Evolutionary conservation across 2,113 vertebrate genomes (phyloP), one percentile per base, ranked within the genome.

Genomic region (Cichladusa arquata): DNA sequence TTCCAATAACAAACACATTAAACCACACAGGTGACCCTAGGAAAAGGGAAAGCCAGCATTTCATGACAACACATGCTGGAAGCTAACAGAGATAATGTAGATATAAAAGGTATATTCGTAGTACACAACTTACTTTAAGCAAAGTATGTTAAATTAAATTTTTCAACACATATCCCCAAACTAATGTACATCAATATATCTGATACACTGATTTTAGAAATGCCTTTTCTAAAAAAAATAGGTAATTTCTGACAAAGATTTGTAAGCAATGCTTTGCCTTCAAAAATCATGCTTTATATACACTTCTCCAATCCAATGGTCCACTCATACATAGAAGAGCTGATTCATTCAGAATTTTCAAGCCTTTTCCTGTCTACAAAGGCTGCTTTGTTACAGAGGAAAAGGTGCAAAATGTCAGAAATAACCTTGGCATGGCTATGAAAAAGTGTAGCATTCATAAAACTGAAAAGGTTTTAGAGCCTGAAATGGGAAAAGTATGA

Each of bases 231-330:
- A 64, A 51, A 29, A 51, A 45, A 29, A 51, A 66, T 14, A 92
- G 83, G 66, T 79, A 45, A 91, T 96, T 98, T 97, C 93, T 95
- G 96, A 97, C 95, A 93, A 51, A 88, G 31, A 70, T 80, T 92
- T 65, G 47, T 36, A 96, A 90, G 62, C 36, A 77, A 85, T 60
- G 56, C 70, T 81, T 92, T n/a, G 70, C 23, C 94, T 65, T 96
- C 40, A 93, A 57, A 94, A 48, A 64, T 72, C 29, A 36, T 50
- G 47, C 34, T 83, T 73, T 83, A 69, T 47, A 90, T 58, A 80
- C 4, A 34, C 26, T 66, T 72, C 4, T 72, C 73, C 71, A 90
- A 92, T 61, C 31, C 73, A 90, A 33, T 11, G 11, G 58, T 85
- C 34, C 44, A 70, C 22, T 76, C 34, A 33, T 70, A 48, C 4